Base-by-base conservation (phyloP, 2,888 invertebrate species). In the Timandra comae region DNA sequence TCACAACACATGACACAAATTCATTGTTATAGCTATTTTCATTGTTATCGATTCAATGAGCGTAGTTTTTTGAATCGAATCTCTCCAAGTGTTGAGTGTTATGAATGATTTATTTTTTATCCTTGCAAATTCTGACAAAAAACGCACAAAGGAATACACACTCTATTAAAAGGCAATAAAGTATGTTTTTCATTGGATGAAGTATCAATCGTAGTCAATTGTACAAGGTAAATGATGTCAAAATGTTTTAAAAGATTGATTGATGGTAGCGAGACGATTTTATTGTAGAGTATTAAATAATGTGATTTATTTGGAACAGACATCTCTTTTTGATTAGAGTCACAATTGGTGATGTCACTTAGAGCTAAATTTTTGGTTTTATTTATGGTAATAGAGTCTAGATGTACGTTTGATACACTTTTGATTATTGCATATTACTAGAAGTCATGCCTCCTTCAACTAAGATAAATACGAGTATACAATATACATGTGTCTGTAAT, bases 41-140 rank as follows among this genome's bases (percentile, higher is more conserved):
- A 80, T 81, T 81, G 80, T 82, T 74, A 73, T 63, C 65, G 63
- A 80, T 77, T 79, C 79, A 80, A 77, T 74, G 76, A 73, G 59
- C 67, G 63, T 70, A 70, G 69, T 74, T 77, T 76, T 78, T 71
- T 65, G 65, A 78, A 73, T 74, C 68, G 66, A 66, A 67, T 71
- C 71, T 57, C 70, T 61, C 62, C 55, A 73, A 78, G 78, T 79
- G 78, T 77, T 69, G 76, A 74, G 65, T 64, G 67, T 61, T 72
- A 67, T 71, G 71, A 78, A 76, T 79, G 78, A 79, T 80, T 80
- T 78, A 77, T 80, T 71, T 69, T n/a, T 63, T 67, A 58, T 65
- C 63, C 61, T 57, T 3, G 34, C 49, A 29, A 51, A 40, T 38
- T 38, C 38, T 35, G 33, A 38, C 36, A 38, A 8, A 31, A 16